Base-by-base conservation (phyloP, 2,888 invertebrate species). In the Bibio marci region DNA sequence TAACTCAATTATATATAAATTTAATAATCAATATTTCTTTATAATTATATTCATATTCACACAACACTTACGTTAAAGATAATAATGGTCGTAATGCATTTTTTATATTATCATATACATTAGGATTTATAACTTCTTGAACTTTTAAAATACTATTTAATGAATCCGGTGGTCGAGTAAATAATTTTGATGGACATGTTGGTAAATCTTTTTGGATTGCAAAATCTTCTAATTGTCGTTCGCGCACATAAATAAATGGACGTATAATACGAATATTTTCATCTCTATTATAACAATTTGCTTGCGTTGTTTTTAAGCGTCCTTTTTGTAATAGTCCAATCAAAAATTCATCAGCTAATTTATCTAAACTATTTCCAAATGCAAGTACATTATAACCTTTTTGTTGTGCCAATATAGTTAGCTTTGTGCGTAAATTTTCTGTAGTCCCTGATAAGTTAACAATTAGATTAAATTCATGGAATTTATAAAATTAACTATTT, bases 321-420 rank as follows among this genome's bases (percentile, higher is more conserved):
- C 86, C 87, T 48, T 76, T 80, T 53, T 85, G 80, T 54, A 90
- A 78, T 11, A 80, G 71, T 2, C 82, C 79, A 52, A 83, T 75
- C 43, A 90, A 60, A 59, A 91, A 87, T 44, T 78, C 79, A 52
- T 82, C 76, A 18, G 83, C 78, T 5, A 88, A 67, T 57, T 85
- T 83, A 59, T 90, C 88, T 38, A 90, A 62, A 55, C 81, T 80
- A 56, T 90, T 88, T 2, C 85, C 88, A 26, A 90, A 64, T 1
- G 87, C 88, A n/a, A 87, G 66, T 3, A 88, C 88, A 55, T 86
- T 82, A 64, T 83, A 91, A 1, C 77, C 76, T 49, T 81, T 76
- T 40, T 73, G 67, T 44, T 77, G 69, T 1, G 86, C 86, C 22
- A 80, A 70, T 1, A 73, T 66, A 55, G 85, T 83, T 28, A 86